Evolutionary conservation across 2,113 vertebrate species (phyloP).

Genomic region (Hippocampus abdominalis): DNA sequence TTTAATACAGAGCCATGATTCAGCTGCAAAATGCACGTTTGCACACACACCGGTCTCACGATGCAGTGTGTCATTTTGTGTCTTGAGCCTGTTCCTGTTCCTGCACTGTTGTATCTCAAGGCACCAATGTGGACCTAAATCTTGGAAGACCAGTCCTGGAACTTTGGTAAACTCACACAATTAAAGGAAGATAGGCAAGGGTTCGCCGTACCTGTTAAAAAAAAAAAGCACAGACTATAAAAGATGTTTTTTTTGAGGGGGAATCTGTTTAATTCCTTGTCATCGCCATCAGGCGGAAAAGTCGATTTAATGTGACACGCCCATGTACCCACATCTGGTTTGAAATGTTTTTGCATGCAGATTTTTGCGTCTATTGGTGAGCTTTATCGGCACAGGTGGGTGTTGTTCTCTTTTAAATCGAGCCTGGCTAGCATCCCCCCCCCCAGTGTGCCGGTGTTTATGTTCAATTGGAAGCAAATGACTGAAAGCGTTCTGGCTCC

Average conservation of each 20-base stretch:
- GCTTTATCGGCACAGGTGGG: constrained; percentile 1
- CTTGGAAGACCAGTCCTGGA: not conserved
- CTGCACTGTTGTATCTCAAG: not conserved
- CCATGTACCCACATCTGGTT: not conserved
- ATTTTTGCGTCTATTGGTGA: not conserved
- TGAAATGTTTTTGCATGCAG: not conserved
- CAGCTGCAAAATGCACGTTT: not conserved
- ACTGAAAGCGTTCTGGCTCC: not conserved
- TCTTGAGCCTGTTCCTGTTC: not conserved
- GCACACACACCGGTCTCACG: not conserved
- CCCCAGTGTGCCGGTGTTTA: not conserved
- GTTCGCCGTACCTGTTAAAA: not conserved
- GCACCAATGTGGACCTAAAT: not conserved
- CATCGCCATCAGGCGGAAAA: not conserved
- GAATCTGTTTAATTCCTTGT: not conserved
- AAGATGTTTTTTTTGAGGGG: not conserved
- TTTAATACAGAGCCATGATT: not conserved
- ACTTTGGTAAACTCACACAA: not conserved
- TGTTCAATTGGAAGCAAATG: constrained; percentile 3
- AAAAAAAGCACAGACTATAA: not conserved
- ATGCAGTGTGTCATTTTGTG: not conserved
- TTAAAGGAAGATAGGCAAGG: no score
- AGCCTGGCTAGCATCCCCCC: not conserved
- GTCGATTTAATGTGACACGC: not conserved
- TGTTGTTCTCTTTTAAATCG: constrained; percentile 5